These are phyloP conservation scores for Tamandua tetradactyla DNA, from an alignment of 2,797 vertebrate genomes.

Conservation along the genomic window DNA sequence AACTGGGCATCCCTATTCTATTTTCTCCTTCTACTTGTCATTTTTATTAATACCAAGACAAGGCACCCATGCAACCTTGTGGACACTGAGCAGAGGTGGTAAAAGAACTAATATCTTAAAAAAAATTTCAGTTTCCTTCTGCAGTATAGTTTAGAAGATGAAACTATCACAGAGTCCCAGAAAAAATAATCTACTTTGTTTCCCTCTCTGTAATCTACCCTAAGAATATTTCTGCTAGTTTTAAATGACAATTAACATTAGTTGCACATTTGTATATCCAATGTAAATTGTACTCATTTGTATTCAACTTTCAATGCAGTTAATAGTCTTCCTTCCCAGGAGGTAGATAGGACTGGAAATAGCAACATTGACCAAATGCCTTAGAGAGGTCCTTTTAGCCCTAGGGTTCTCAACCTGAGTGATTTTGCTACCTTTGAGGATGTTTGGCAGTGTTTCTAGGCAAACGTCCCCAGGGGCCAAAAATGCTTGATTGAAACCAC, in stretches of 20 bases:
- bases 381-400: background rate
- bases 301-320: background rate
- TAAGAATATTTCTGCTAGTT: background rate
- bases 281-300: background rate
- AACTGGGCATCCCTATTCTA: slow-evolving; percentile 54
- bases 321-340: background rate
- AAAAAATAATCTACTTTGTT: background rate
- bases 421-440: background rate
- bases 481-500: background rate
- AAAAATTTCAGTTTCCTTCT: slow-evolving; percentile 25
- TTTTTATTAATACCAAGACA: slow-evolving; percentile 52
- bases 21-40: slow-evolving; percentile 57
- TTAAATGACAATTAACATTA: background rate
- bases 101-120: slow-evolving; percentile 37
- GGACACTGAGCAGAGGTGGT: background rate
- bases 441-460: background rate
- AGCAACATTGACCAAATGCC: background rate
- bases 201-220: background rate
- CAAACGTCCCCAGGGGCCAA: background rate
- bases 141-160: background rate
- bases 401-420: background rate
- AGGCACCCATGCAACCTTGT: background rate
- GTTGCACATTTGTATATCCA: background rate
- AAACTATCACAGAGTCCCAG: background rate
- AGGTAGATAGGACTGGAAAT: background rate